Percentiles rank a stretch among this genome's conserved stretches.
These are phyloP conservation scores for Cheilosia impressa DNA, from an alignment of 2,888 invertebrate genomes.

Conservation along the genomic window DNA sequence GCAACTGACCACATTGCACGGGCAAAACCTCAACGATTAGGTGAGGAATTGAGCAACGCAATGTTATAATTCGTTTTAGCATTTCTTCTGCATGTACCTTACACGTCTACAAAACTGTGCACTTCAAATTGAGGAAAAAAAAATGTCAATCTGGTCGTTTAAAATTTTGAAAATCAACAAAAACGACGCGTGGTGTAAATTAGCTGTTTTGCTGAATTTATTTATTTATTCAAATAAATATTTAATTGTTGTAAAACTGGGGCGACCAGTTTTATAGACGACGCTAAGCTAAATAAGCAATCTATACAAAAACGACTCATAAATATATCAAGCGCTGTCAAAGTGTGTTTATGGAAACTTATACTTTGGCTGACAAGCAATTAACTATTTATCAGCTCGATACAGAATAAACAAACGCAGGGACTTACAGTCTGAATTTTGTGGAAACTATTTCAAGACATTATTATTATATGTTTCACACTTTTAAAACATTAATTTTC, in stretches of 20 bases:
- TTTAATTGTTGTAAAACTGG: no score
- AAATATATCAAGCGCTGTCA: neutral
- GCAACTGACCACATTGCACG: neutral
- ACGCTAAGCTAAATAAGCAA: no score
- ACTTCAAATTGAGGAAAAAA: no score
- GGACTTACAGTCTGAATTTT: neutral
- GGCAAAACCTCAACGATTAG: neutral
- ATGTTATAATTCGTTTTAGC: constrained; percentile 15
- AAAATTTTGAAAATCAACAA: neutral
- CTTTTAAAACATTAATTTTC: neutral
- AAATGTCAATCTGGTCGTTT: neutral
- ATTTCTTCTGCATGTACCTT: neutral
- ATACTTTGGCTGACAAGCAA: neutral
- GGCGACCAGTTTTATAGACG: no score
- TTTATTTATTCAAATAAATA: no score
- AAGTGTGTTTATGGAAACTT: neutral
- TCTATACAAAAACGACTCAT: no score
- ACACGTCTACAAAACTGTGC: no score
- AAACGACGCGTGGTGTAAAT: neutral
- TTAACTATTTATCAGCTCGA: neutral
- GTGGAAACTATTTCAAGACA: neutral
- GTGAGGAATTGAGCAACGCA: neutral
- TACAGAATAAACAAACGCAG: neutral
- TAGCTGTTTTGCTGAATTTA: no score
- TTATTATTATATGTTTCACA: neutral